Evolutionary conservation across 1,140 invertebrate genomes (phyloP).

Genomic region (Drosophila virilis): DNA sequence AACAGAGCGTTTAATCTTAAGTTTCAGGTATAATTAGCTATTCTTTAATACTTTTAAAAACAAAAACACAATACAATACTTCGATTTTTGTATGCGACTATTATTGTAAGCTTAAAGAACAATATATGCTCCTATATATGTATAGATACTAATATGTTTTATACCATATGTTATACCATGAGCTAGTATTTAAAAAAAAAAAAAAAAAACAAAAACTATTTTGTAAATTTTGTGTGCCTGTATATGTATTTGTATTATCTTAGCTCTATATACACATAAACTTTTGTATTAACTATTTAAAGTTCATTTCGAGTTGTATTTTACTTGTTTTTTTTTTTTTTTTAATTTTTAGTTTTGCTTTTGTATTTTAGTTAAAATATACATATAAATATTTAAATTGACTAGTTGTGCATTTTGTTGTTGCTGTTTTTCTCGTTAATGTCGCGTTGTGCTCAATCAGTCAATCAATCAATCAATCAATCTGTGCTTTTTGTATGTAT

Average conservation of each 20-base stretch:
- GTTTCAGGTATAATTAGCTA: constrained; percentile 62
- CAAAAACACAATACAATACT: neutral
- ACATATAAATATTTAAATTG: too few species aligned
- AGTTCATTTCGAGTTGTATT: neutral
- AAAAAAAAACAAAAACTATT: neutral
- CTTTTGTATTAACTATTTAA: neutral
- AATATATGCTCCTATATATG: constrained; percentile 19
- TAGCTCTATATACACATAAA: neutral
- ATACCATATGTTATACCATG: constrained; percentile 1
- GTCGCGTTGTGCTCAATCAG: neutral
- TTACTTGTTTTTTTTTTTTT: neutral
- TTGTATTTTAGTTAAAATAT: too few species aligned
- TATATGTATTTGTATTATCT: constrained; percentile 14
- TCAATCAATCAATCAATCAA: too few species aligned
- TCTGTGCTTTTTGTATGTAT: neutral
- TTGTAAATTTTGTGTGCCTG: constrained; percentile 38
- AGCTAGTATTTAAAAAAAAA: neutral
- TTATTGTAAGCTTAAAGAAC: constrained; percentile 13
- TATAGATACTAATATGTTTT: constrained; percentile 13
- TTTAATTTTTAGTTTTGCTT: neutral
- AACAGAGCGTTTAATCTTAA: constrained; percentile 75
- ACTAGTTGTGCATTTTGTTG: neutral
- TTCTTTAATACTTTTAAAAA: constrained; percentile 7
- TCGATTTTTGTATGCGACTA: constrained; percentile 6
- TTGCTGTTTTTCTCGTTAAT: neutral